Evolutionary conservation across 1,140 invertebrate species (phyloP), one percentile per base, ranked within the genome.

Genomic region (Lethrus apterus): DNA sequence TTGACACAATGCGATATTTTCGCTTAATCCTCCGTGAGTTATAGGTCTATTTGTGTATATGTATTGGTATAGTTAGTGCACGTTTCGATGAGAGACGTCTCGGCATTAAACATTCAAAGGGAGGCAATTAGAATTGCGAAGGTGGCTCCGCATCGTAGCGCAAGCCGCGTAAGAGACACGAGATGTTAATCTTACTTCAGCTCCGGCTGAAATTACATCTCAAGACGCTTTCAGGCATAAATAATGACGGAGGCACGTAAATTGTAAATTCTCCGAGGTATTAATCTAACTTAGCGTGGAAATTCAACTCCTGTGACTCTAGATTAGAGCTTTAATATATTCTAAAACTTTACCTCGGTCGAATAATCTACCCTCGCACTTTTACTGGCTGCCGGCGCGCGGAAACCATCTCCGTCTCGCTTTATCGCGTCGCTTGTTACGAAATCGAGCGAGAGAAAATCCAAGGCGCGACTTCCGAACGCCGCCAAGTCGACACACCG

Each of bases 251-350:
- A 55, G 55, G 53, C 55, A 58, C 51, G 55, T 60, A 62, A 62
- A 62, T 62, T 62, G 55, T 59, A 57, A 62, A 62, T 62, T 62
- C 59, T 59, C 57, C 33, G 50, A 56, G 57, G 59, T 61, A 61
- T 61, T 61, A 61, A 61, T 61, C 59, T 61, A 61, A 61, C 59
- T 61, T 61, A 61, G 59, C 57, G 56, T 61, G 57, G 59, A 61
- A 61, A 61, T 61, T 61, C 59, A 61, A 59, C 59, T 59, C 59
- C 57, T 61, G 59, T 51, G 59, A 59, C 57, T 61, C 57, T 55
- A 61, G 59, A 61, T 61, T 61, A 61, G 55, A 55, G 56, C 55
- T 61, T 61, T 61, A 61, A 61, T 61, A 61, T 61, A 61, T 61
- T 61, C 59, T 56, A 61, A 61, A 61, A 61, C 57, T 61, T 61